Base-by-base conservation (phyloP, 92 coral and sea anemone species). In the Zoanthus sansibaricus region DNA sequence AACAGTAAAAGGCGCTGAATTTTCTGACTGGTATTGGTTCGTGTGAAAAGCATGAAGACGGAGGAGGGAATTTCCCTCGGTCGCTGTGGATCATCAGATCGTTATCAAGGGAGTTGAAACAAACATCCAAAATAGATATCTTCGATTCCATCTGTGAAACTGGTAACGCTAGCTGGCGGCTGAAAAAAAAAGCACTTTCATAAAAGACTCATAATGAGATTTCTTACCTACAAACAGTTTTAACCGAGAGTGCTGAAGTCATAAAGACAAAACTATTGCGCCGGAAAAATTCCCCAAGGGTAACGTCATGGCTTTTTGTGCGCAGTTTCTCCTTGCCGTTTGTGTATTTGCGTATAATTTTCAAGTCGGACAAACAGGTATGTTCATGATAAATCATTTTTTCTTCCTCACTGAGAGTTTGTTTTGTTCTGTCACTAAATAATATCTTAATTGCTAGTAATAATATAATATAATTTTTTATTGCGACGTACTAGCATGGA, bases 61-160 rank as follows among this genome's bases (percentile, higher is more conserved):
- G 17, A 20, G 69, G 75, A 80, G 85, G 85, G 85, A 80, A 80
- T 44, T 80, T 80, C 85, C 85, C 85, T 80, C 56, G 25, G 12
- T 67, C 1, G 55, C 45, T 16, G 59, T 67, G 20, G 21, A 80
- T 74, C 85, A 80, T 74, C 42, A 80, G 85, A 80, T 80, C 14
- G 59, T 80, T 80, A 80, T 80, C 85, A 64, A 59, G 85, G 85
- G 66, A 70, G 55, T 80, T 80, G 73, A 37, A 75, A 80, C 46
- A 47, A 44, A 46, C 83, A 61, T 58, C 51, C 70, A 61, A 59
- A 61, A 78, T 78, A 69, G 46, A 80, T n/a, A 80, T 80, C 31
- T 13, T 52, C 51, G 12, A 45, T 18, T 80, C 45, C 59, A 80
- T 20, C 62, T 10, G 18, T 44, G 85, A 80, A 80, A 80, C 12